Evolutionary conservation across 1,140 invertebrate species (phyloP), one percentile per base, ranked within the genome.

Genomic region (Lasaia peninsularis): DNA sequence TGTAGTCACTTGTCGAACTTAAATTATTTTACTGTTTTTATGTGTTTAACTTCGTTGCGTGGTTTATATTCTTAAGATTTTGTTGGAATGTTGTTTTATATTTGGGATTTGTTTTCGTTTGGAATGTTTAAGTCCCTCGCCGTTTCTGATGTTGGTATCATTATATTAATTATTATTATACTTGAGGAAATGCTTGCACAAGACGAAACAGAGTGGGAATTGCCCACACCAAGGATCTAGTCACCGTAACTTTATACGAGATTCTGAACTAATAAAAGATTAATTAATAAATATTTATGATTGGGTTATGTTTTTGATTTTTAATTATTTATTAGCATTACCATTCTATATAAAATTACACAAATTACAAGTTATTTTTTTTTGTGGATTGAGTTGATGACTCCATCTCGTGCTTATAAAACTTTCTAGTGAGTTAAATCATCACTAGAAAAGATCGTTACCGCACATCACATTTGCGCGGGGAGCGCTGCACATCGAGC

Each of bases 181-280:
- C 8, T 44, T 44, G 16, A 44, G 37, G 16, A 18, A 18, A 44
- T 44, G 37, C 18, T 12, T 44, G 37, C 37, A 44, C 37, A 44
- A 44, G 37, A 44, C 37, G 20, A 21, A 37, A 40, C 40, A 40
- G 37, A 55, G 52, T 55, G 52, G 52, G 34, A 55, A 37, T 20
- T 55, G 52, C 24, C 31, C 49, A 55, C 21, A 55, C 34, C 9
- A 40, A 20, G 53, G 35, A 55, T 55, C 53, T 55, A 55, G 53
- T 55, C 53, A 44, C 40, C 20, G 52, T 53, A 55, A 55, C 14
- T 55, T 1, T 44, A 31, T 16, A 10, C 10, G 14, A 11, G 40
- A 44, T 44, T 44, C 40, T 44, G 40, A 44, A 44, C 40, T 20
- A 44, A 44, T 16, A 18, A 16, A 16, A 44, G 10, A 44, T 37